Evolutionary conservation across 2,113 vertebrate genomes (phyloP), one percentile per base, ranked within the genome.

Genomic region (Monopterus albus): DNA sequence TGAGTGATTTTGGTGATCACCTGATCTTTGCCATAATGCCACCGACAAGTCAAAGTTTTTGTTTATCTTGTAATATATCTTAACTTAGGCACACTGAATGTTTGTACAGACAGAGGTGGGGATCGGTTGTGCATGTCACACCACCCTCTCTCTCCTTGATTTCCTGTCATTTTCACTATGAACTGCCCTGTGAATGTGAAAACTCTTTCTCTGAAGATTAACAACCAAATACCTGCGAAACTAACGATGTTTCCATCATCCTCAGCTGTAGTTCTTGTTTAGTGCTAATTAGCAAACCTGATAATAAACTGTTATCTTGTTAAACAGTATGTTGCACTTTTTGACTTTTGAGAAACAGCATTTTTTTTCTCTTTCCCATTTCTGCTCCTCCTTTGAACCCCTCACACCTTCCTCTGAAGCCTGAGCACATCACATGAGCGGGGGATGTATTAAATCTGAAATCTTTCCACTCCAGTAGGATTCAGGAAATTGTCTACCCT

Each of bases 401-500:
- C 46, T 63, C 55, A 56, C 75, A 72, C 65, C 50, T 74, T 76
- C 80, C 61, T 78, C 57, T 78, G 56, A 83, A 75, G 65, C 76
- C 55, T n/a, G 49, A 47, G 76, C 59, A 55, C 72, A 81, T 83
- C 72, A 74, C 72, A 81, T 25, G 74, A 81, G 74, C 21, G 47
- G 72, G 65, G 67, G 78, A 72, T 72, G 67, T 81, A 80, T 87
- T 85, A 85, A 89, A 85, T 78, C 71, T 73, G 65, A 89, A 82
- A 77, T 82, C 63, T 89, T 88, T 89, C 84, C 87, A 85, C 91
- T 86, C 86, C 81, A 81, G 75, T 81, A 84, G 60, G 79, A 91
- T 88, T 88, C 81, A 85, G 86, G 83, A 91, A 90, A 91, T 87
- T 84, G 86, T 81, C 81, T 72, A 69, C 83, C 87, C 88, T 9